phyloP scores from a whole-genome alignment of 2,797 vertebrate species.

The Anniella stebbinsi region DNA sequence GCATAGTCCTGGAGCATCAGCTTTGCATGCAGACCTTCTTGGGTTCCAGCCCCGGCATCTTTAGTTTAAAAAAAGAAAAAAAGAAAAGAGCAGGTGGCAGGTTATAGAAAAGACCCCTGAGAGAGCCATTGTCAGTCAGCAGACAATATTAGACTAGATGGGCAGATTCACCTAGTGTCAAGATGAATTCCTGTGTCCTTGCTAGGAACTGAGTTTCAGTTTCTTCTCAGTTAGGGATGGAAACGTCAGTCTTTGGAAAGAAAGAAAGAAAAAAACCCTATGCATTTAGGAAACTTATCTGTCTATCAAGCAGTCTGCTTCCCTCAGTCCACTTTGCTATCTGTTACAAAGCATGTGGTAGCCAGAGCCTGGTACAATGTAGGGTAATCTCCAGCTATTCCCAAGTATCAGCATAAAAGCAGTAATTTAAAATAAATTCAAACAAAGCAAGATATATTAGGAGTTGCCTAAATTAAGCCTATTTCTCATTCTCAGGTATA shows the following conservation, averaged over 20 bases:
- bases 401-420: accelerated
- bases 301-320: not conserved
- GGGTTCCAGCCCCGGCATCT: not conserved
- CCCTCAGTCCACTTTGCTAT: too few relatives aligned
- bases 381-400: accelerated
- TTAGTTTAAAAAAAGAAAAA: not conserved
- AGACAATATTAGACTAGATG: not conserved
- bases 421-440: not conserved
- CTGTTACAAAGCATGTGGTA: too few relatives aligned
- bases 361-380: not conserved
- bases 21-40: not conserved
- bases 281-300: not conserved
- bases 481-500: constrained; percentile 81
- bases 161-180: not conserved
- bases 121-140: not conserved
- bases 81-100: too few relatives aligned
- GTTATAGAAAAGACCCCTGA: not conserved
- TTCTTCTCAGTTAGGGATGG: not conserved
- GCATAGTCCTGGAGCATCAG: not conserved
- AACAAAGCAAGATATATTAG: not conserved
- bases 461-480: too few relatives aligned
- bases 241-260: not conserved
- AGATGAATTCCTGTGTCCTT: not conserved
- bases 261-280: too few relatives aligned
- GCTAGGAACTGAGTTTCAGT: not conserved